phyloP scores from a whole-genome alignment of 1,140 invertebrate genomes.

The Popillia japonica region DNA sequence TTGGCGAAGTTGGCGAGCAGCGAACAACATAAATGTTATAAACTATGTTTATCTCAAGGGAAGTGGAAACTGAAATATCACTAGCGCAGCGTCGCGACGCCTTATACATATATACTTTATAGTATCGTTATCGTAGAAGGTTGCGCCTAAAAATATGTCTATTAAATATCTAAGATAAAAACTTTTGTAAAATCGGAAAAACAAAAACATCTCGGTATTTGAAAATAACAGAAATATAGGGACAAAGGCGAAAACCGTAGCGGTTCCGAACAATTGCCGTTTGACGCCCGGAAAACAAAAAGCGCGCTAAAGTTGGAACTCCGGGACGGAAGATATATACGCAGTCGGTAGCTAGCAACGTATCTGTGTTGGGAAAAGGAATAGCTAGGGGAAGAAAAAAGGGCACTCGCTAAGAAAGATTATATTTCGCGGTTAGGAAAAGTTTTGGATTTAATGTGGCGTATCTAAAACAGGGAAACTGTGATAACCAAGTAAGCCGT shows the following conservation, averaged over 20 bases:
- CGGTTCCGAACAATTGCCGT: slow-evolving; percentile 53
- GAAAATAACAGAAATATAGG: slow-evolving; percentile 29
- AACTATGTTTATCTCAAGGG: too few relatives aligned
- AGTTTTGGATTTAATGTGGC: slow-evolving; percentile 54
- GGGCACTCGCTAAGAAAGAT: slow-evolving; percentile 48
- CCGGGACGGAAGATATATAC: slow-evolving; percentile 33
- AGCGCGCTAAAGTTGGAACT: slow-evolving; percentile 44
- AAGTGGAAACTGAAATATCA: too few relatives aligned
- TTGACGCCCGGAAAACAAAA: slow-evolving; percentile 52
- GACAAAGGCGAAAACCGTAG: slow-evolving; percentile 48
- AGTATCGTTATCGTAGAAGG: too few relatives aligned
- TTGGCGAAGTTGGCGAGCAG: too few relatives aligned
- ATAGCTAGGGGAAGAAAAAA: slow-evolving; percentile 29
- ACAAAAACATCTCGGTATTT: not conserved
- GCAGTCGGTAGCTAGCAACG: not conserved
- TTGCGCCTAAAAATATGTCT: slow-evolving; percentile 12
- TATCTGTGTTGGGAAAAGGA: not conserved
- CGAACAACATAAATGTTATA: too few relatives aligned
- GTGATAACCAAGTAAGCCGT: slow-evolving; percentile 50
- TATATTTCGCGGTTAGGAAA: slow-evolving; percentile 51
- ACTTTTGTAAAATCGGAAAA: not conserved
- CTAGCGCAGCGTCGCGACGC: too few relatives aligned
- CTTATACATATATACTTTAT: too few relatives aligned
- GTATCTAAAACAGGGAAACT: slow-evolving; percentile 53
- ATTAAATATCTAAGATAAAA: slow-evolving; percentile 25